A percentile compares a stretch with the other conserved stretches of the same genome.
Conservation (phyloP, 1,140 invertebrate species). For the Sminthurinus signatus region DNA sequence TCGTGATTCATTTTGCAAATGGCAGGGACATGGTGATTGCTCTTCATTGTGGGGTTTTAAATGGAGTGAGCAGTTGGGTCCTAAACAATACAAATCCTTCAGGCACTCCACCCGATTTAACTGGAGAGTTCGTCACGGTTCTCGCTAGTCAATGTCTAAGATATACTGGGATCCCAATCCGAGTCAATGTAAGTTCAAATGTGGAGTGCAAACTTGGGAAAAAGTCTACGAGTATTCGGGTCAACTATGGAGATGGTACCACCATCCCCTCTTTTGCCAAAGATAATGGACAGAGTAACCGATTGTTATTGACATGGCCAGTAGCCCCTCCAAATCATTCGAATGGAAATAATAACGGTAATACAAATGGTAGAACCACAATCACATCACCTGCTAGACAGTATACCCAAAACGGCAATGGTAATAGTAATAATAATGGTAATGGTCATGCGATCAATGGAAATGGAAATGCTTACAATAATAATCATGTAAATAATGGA, state of each 20-base stretch:
- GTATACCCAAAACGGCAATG: slow-evolving; percentile 2
- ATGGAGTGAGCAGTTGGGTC: slow-evolving; percentile 50
- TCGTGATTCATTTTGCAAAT: slow-evolving; percentile 77
- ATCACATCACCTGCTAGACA: slow-evolving; percentile 4
- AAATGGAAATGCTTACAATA: too few species aligned
- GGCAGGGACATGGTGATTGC: slow-evolving; percentile 88
- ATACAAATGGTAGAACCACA: slow-evolving; percentile 7
- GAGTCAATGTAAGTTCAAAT: slow-evolving; percentile 56
- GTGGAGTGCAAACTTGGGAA: slow-evolving; percentile 43
- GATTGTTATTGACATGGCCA: slow-evolving; percentile 34
- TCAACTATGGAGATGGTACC: slow-evolving; percentile 13
- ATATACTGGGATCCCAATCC: slow-evolving; percentile 55
- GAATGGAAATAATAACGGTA: slow-evolving; percentile 3
- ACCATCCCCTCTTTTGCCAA: slow-evolving; percentile 35
- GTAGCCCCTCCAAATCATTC: not conserved
- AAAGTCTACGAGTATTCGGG: slow-evolving; percentile 37
- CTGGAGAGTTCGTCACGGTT: slow-evolving; percentile 81
- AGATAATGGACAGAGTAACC: slow-evolving; percentile 33
- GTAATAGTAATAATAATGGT: slow-evolving; percentile 18
- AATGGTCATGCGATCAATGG: slow-evolving; percentile 1
- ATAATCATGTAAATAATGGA: slow-evolving; percentile 9
- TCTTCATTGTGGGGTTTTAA: slow-evolving; percentile 53
- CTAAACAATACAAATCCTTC: slow-evolving; percentile 37
- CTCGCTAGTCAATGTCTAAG: slow-evolving; percentile 61
- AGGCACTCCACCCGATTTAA: slow-evolving; percentile 48